A percentile compares a stretch with the other conserved stretches of the same genome.
Evolutionary conservation across 53 echinoderm and acorn worm genomes (phyloP).

Genomic region (Henricia sp.): DNA sequence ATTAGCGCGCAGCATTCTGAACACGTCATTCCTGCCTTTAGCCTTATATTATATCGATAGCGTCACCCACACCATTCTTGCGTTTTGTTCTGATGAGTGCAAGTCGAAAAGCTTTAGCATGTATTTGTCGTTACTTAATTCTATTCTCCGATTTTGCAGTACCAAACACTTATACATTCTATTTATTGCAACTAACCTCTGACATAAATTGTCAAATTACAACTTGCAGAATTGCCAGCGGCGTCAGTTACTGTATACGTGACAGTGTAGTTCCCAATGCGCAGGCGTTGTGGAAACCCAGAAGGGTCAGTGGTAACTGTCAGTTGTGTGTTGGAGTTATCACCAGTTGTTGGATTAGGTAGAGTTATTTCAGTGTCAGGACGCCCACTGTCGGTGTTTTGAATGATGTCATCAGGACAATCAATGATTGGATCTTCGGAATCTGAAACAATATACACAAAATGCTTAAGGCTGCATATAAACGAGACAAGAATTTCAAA

Average conservation of each 20-base stretch:
- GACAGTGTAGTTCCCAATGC: neutral
- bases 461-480: no score
- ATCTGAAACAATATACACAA: no score
- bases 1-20: no score
- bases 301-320: neutral
- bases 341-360: neutral
- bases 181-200: neutral
- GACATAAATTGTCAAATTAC: neutral
- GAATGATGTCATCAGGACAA: neutral
- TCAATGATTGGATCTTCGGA: neutral
- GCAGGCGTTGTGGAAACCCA: neutral
- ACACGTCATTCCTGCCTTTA: no score
- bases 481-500: neutral
- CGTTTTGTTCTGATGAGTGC: no score
- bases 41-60: no score
- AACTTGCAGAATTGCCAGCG: neutral
- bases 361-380: neutral
- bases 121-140: no score
- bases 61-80: no score
- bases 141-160: no score
- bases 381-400: neutral
- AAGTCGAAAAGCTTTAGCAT: no score
- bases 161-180: no score
- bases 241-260: neutral
- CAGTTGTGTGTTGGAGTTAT: neutral